These are phyloP conservation scores for Drosophila pachea DNA, from an alignment of 1,140 invertebrate genomes.

Conservation along the genomic window DNA sequence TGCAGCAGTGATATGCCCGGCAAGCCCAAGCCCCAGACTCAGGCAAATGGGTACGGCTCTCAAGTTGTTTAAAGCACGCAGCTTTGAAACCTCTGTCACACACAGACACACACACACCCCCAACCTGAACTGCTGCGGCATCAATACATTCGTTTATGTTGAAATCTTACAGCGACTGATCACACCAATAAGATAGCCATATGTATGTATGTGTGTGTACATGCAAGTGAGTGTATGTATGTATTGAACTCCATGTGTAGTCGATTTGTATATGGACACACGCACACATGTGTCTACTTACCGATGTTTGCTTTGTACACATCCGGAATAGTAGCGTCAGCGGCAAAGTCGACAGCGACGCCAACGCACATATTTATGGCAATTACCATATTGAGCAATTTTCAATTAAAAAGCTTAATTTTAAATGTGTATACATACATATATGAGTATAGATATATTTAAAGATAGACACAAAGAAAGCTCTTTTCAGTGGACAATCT, in stretches of 20 bases:
- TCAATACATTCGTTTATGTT: conserved; percentile 64
- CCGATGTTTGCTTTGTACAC: conserved; percentile 65
- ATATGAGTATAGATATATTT: neutral
- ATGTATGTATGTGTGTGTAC: conserved; percentile 3
- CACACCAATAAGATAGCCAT: conserved; percentile 34
- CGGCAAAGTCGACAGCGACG: conserved; percentile 35
- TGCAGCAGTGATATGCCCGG: conserved; percentile 43
- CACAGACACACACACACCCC: conserved; percentile 13
- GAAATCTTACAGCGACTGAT: conserved; percentile 49
- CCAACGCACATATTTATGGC: conserved; percentile 66
- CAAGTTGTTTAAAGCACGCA: conserved; percentile 67
- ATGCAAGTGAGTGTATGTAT: conserved; percentile 4
- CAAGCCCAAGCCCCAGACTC: conserved; percentile 51
- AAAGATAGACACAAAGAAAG: neutral
- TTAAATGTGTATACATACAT: conserved; percentile 1
- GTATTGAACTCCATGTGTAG: conserved; percentile 40
- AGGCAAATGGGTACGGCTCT: conserved; percentile 72
- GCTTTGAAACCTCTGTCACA: neutral
- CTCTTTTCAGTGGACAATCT: neutral
- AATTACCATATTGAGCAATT: conserved; percentile 77
- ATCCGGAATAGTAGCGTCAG: conserved; percentile 68
- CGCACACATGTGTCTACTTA: conserved; percentile 24
- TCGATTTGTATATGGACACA: conserved; percentile 36
- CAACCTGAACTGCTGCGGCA: conserved; percentile 47
- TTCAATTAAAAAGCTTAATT: conserved; percentile 64